Conservation (phyloP, 2,113 vertebrate species). For the Zosterops hypoxanthus region DNA sequence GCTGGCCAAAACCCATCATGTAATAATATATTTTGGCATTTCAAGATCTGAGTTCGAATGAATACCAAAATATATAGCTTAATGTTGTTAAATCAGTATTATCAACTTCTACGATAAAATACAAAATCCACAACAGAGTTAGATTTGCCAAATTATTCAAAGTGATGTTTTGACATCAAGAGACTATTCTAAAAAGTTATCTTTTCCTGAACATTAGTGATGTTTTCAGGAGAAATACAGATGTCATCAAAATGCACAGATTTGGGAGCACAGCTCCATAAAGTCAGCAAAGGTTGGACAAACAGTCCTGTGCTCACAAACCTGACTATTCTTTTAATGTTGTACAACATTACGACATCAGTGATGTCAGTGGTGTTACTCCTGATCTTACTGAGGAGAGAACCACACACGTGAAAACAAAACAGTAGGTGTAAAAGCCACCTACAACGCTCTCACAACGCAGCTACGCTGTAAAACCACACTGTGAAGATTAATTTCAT, state of each 20-base stretch:
- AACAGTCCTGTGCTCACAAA: not conserved
- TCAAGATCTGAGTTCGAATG: not conserved
- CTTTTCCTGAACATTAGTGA: not conserved
- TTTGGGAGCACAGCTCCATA: not conserved
- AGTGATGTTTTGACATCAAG: not conserved
- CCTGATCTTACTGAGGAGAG: not conserved
- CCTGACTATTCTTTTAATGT: not conserved
- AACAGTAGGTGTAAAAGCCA: not conserved
- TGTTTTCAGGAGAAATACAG: not conserved
- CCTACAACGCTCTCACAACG: not conserved
- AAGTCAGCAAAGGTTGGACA: not conserved
- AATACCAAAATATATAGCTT: not conserved
- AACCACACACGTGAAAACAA: not conserved
- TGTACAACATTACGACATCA: not conserved
- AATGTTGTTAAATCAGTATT: not conserved
- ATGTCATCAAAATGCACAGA: not conserved
- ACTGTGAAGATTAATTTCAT: not conserved
- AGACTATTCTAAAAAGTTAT: not conserved
- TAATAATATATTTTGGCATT: not conserved
- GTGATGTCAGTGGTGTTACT: not conserved
- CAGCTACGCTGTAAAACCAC: not conserved
- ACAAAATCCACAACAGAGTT: not conserved
- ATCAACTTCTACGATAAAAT: not conserved
- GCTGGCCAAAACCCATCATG: not conserved
- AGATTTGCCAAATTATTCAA: not conserved